Evolutionary conservation across 2,797 vertebrate genomes (phyloP).

Genomic region (Notoglanidium macrostoma): DNA sequence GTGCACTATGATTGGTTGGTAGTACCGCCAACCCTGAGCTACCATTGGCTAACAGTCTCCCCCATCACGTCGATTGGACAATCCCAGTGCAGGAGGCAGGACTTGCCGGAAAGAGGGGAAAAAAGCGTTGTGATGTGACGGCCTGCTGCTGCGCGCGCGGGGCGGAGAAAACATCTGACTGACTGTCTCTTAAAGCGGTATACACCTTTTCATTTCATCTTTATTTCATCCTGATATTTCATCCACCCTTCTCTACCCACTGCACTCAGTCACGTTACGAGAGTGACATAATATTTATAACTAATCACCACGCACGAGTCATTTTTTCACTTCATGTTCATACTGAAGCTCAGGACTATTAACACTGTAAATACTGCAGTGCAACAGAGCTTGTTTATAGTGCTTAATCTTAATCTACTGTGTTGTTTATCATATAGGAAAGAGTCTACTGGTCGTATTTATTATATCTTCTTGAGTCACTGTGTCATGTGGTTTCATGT

Average conservation of each 20-base stretch:
- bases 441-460: neutral
- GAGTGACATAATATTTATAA: neutral
- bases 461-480: neutral
- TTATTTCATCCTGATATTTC: neutral
- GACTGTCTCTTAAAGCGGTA: constrained; percentile 58
- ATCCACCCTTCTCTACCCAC: neutral
- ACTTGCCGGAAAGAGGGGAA: neutral
- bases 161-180: constrained; percentile 49
- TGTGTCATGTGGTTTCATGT: neutral
- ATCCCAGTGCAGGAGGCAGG: constrained; percentile 7
- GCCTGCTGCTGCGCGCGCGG: constrained; percentile 53
- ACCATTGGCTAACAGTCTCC: neutral
- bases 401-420: neutral
- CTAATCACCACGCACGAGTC: neutral
- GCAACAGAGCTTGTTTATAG: neutral
- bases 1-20: neutral
- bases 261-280: neutral
- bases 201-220: neutral
- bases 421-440: neutral
- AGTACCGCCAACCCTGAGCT: neutral
- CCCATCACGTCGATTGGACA: neutral
- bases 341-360: neutral
- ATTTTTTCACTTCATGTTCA: neutral
- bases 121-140: constrained; percentile 38
- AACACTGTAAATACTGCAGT: neutral